Conservation (phyloP, 1,140 invertebrate species). For the Bombus haemorrhoidalis region DNA sequence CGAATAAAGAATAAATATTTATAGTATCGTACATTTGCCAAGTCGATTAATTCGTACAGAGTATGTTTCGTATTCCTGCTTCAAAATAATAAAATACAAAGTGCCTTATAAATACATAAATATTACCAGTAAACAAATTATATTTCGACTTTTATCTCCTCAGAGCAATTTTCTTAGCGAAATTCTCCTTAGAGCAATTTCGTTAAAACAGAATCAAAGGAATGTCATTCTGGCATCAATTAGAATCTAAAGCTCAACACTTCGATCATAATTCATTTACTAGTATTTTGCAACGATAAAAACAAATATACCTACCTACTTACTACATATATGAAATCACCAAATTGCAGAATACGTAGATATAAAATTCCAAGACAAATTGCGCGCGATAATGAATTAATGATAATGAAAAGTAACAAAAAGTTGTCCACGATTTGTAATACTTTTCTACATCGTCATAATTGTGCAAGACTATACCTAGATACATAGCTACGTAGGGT, state of each 20-base stretch:
- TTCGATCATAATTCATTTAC: neutral
- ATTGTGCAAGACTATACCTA: neutral
- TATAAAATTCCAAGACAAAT: neutral
- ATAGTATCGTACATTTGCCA: conserved; percentile 18
- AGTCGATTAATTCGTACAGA: conserved; percentile 22
- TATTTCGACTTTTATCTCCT: neutral
- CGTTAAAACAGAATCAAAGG: too few species aligned
- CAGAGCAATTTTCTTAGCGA: neutral
- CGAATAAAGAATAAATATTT: conserved; percentile 33
- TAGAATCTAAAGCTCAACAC: too few species aligned
- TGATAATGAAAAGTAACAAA: neutral
- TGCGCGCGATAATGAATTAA: neutral
- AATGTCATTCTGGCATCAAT: neutral
- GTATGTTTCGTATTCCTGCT: conserved; percentile 33
- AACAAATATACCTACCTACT: neutral
- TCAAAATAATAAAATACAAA: conserved; percentile 14
- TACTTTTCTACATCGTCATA: neutral
- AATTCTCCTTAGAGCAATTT: neutral
- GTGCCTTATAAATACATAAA: conserved; percentile 40
- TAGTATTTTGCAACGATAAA: neutral
- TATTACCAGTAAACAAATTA: neutral
- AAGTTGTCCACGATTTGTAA: conserved; percentile 8
- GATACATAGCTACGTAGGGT: neutral
- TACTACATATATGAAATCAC: neutral
- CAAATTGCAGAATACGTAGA: neutral